These are phyloP conservation scores for Drosophila infuscata DNA, from an alignment of 2,888 invertebrate genomes.

Conservation along the genomic window DNA sequence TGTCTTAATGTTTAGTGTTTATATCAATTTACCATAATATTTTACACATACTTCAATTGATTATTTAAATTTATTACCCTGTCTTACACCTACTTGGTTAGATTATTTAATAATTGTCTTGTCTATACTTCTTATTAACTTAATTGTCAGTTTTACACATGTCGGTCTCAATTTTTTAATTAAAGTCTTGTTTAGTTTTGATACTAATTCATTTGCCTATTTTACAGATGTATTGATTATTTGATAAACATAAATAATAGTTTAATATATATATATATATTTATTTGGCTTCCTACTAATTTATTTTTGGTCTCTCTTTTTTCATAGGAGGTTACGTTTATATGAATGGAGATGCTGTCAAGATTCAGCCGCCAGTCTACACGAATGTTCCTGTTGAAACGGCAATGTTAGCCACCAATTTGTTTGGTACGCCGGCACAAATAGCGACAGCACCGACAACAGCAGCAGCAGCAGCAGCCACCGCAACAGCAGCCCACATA, in stretches of 20 bases:
- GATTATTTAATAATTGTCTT: not conserved
- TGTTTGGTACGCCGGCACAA: slow-evolving; percentile 83
- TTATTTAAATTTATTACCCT: not conserved
- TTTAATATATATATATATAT: not conserved
- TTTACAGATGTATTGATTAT: not conserved
- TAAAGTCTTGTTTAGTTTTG: too few species aligned
- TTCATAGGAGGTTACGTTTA: slow-evolving; percentile 88
- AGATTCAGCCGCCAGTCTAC: slow-evolving; percentile 88
- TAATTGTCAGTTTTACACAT: not conserved
- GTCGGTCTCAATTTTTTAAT: too few species aligned
- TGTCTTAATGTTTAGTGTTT: not conserved
- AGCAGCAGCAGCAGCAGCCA: slow-evolving; percentile 74
- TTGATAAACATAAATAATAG: not conserved
- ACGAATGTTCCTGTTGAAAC: slow-evolving; percentile 89
- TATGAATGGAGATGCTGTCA: slow-evolving; percentile 94
- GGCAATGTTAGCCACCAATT: slow-evolving; percentile 85
- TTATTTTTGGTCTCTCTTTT: not conserved
- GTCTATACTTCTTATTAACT: not conserved
- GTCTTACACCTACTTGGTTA: not conserved
- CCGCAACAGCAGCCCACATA: slow-evolving; percentile 80
- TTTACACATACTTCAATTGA: not conserved
- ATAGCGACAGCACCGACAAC: slow-evolving; percentile 78
- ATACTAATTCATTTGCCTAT: not conserved
- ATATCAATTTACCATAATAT: not conserved
- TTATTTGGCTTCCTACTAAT: not conserved